phyloP scores from a whole-genome alignment of 2,888 invertebrate genomes.

The Chouioia cunea region DNA sequence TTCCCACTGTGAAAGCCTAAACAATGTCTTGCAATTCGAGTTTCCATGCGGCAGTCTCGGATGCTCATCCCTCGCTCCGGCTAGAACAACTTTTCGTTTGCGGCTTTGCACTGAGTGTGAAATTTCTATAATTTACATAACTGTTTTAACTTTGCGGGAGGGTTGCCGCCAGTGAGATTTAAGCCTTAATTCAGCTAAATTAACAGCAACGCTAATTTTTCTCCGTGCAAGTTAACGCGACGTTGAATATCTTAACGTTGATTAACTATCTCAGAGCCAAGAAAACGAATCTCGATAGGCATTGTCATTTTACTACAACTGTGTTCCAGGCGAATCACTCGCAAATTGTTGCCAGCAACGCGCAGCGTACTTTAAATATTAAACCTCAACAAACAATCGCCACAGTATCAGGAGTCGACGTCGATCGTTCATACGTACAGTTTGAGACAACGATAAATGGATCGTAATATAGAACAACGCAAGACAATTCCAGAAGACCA shows the following conservation, averaged over 20 bases:
- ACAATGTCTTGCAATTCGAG: conserved; percentile 38
- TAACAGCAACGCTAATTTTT: conserved; percentile 36
- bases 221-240: conserved; percentile 9
- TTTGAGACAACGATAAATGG: no score
- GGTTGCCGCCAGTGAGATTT: conserved; percentile 26
- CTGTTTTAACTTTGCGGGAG: conserved; percentile 33
- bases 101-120: conserved; percentile 25
- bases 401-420: no score
- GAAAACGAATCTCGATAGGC: conserved; percentile 20
- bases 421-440: no score
- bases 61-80: not conserved
- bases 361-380: no score
- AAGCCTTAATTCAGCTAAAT: conserved; percentile 35
- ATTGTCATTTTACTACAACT: conserved; percentile 15
- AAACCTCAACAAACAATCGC: no score
- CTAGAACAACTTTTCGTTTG: no score
- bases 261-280: conserved; percentile 37
- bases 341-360: no score
- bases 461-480: no score
- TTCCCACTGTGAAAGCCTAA: conserved; percentile 32
- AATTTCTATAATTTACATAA: conserved; percentile 44
- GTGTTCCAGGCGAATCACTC: not conserved
- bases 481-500: no score
- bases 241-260: conserved; percentile 33
- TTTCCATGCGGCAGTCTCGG: conserved; percentile 15